Evolutionary conservation across 2,888 invertebrate genomes (phyloP).

Genomic region (Holacanthella duospinosa): DNA sequence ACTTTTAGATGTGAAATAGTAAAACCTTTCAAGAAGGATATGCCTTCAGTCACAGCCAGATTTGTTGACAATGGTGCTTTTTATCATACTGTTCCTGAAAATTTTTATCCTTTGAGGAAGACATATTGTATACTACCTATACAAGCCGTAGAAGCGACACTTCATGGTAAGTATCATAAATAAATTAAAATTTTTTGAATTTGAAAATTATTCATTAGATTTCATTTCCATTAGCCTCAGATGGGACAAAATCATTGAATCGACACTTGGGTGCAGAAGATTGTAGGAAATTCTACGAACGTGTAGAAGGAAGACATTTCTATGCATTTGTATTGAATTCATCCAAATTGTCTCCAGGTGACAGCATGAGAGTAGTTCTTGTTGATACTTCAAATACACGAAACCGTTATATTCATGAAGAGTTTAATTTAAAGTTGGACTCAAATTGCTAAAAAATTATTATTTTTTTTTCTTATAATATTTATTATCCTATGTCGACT

Average conservation of each 20-base stretch:
- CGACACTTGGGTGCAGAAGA: neutral
- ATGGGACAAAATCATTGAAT: neutral
- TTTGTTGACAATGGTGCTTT: neutral
- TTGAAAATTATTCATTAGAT: neutral
- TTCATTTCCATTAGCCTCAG: neutral
- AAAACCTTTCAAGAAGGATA: neutral
- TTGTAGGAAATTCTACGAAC: neutral
- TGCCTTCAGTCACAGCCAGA: neutral
- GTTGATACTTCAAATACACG: neutral
- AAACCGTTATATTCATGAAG: neutral
- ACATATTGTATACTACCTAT: neutral
- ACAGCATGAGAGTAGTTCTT: neutral
- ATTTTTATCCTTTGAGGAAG: neutral
- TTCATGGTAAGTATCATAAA: neutral
- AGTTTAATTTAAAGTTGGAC: constrained; percentile 1
- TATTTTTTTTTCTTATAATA: too few relatives aligned
- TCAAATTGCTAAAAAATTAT: too few relatives aligned
- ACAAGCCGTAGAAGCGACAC: neutral
- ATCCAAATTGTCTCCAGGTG: neutral
- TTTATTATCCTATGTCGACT: neutral
- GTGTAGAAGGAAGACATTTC: neutral
- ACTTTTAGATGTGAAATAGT: neutral
- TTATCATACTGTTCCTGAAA: neutral
- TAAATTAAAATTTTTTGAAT: neutral
- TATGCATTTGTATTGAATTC: neutral